These are phyloP conservation scores for Austrofundulus limnaeus DNA, from an alignment of 2,113 vertebrate genomes.

Conservation along the genomic window DNA sequence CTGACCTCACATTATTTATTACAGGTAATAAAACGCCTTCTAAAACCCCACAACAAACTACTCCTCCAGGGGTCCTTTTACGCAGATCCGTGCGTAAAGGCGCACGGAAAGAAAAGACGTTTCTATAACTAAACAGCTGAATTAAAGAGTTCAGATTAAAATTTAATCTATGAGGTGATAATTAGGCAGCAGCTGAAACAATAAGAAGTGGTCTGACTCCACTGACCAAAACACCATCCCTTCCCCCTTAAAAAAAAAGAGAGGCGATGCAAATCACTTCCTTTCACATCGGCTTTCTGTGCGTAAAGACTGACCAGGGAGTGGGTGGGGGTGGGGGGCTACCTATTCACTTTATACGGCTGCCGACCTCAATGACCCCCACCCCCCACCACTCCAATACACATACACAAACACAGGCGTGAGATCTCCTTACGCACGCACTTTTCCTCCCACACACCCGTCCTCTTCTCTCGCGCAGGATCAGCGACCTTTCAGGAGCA, in stretches of 20 bases:
- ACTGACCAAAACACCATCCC: slow-evolving; percentile 50
- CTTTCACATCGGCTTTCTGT: slow-evolving; percentile 76
- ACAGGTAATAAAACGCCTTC: slow-evolving; percentile 56
- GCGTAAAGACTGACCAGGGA: slow-evolving; percentile 60
- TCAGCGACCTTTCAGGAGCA: too few relatives aligned
- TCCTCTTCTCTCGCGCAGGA: slow-evolving; percentile 33
- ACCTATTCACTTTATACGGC: slow-evolving; percentile 75
- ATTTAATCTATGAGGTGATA: background rate
- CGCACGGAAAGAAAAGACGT: background rate
- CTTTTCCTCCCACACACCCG: slow-evolving; percentile 32
- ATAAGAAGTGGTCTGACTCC: slow-evolving; percentile 24
- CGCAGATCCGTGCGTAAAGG: background rate
- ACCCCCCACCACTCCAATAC: slow-evolving; percentile 27
- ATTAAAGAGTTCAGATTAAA: background rate
- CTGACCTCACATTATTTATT: slow-evolving; percentile 57
- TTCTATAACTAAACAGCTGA: background rate
- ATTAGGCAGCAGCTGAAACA: slow-evolving; percentile 15
- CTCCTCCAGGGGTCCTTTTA: background rate
- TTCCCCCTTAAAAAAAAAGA: slow-evolving; percentile 41
- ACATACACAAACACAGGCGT: slow-evolving; percentile 72
- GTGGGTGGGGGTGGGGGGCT: slow-evolving; percentile 50
- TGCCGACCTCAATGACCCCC: slow-evolving; percentile 67
- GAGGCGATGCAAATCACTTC: slow-evolving; percentile 80
- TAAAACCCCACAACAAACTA: background rate
- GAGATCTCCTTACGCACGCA: slow-evolving; percentile 74